phyloP scores from a whole-genome alignment of 2,797 vertebrate genomes.

The Helostoma temminkii region DNA sequence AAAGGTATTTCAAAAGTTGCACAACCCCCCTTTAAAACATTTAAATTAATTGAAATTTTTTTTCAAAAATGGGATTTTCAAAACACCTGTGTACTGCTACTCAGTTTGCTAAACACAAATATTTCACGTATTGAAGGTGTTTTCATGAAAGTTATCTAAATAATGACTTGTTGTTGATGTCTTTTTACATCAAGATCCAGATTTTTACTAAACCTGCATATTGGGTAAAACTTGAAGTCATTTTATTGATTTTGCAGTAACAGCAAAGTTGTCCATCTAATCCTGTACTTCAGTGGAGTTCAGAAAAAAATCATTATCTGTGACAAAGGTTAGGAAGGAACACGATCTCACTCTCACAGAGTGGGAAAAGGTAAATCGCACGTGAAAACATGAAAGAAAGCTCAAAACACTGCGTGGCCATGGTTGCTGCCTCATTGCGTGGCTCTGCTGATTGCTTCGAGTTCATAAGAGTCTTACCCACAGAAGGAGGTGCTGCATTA shows the following conservation, averaged over 20 bases:
- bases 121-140: too few relatives aligned
- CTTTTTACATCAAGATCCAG: neutral
- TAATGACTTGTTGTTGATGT: too few relatives aligned
- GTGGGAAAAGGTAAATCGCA: constrained; percentile 11
- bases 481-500: constrained; percentile 3
- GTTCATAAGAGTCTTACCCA: constrained; percentile 1
- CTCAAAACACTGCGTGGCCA: neutral
- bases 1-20: too few relatives aligned
- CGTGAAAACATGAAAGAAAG: constrained; percentile 16
- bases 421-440: neutral
- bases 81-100: neutral
- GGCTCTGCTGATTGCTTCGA: neutral
- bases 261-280: neutral
- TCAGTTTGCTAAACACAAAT: too few relatives aligned
- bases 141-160: too few relatives aligned
- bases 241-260: constrained; percentile 3
- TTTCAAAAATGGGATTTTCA: neutral
- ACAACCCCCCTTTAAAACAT: neutral
- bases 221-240: neutral
- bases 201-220: neutral
- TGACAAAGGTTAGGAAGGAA: constrained; percentile 33
- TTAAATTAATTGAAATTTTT: neutral
- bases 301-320: neutral
- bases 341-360: neutral
- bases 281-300: neutral